Conservation (phyloP, 2,888 invertebrate genomes). For the Lysandra bellargus region DNA sequence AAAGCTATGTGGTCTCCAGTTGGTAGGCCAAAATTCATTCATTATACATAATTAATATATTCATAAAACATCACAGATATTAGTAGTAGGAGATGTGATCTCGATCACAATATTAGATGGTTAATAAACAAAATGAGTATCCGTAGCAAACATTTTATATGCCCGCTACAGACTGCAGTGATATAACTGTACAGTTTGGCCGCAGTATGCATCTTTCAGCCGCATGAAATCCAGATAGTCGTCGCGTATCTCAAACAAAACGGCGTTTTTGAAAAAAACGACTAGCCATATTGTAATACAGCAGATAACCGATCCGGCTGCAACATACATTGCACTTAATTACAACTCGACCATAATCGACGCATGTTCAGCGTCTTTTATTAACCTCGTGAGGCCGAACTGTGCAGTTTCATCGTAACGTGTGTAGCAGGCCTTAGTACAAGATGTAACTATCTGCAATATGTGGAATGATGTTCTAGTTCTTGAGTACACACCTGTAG, state of each 20-base stretch:
- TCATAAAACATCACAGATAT: constrained; percentile 69
- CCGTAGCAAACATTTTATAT: constrained; percentile 32
- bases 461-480: constrained; percentile 53
- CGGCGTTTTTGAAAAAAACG: too few relatives aligned
- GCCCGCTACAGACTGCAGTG: not conserved
- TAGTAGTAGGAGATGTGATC: constrained; percentile 70
- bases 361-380: too few relatives aligned
- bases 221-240: too few relatives aligned
- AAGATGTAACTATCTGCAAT: constrained; percentile 40
- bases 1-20: constrained; percentile 57
- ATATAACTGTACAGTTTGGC: not conserved
- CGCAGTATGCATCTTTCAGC: too few relatives aligned
- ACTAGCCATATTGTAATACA: too few relatives aligned
- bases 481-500: constrained; percentile 81
- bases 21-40: constrained; percentile 64
- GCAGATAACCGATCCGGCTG: too few relatives aligned
- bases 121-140: constrained; percentile 44
- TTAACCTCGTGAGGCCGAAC: not conserved
- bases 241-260: too few relatives aligned
- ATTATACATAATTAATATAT: constrained; percentile 52
- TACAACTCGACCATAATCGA: too few relatives aligned
- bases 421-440: not conserved
- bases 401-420: not conserved
- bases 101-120: constrained; percentile 56
- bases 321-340: too few relatives aligned